Conservation (phyloP, 2,113 vertebrate species). For the Phyllostomus discolor region DNA sequence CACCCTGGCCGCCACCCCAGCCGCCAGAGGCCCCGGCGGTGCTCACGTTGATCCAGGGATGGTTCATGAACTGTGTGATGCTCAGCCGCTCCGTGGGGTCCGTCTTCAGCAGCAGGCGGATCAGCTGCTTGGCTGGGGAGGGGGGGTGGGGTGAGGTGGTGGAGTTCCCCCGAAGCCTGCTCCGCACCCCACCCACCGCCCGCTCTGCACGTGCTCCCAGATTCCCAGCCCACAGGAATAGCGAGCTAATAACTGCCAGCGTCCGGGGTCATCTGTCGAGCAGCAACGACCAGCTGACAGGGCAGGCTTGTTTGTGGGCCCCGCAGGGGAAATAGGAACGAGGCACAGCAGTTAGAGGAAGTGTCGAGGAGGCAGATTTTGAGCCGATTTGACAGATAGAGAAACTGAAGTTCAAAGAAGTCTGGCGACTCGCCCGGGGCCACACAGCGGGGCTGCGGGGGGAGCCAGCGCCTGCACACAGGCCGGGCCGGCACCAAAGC, state of each 20-base stretch:
- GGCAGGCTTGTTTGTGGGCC: not conserved
- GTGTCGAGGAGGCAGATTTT: not conserved
- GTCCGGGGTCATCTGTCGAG: not conserved
- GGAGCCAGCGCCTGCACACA: not conserved
- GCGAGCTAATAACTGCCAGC: not conserved
- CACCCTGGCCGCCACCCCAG: not conserved
- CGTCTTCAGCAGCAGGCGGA: conserved; percentile 94
- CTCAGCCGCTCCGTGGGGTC: conserved; percentile 97
- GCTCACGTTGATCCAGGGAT: conserved; percentile 97
- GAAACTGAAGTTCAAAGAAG: not conserved
- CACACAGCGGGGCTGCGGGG: not conserved
- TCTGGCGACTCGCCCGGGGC: not conserved
- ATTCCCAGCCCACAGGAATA: not conserved
- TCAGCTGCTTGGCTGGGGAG: conserved; percentile 91
- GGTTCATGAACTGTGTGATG: conserved; percentile 96
- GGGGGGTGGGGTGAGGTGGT: not conserved
- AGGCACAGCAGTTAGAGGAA: not conserved
- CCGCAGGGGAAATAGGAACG: not conserved
- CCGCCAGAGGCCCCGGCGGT: not conserved
- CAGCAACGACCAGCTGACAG: not conserved
- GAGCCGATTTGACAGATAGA: not conserved
- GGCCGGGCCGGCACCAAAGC: not conserved
- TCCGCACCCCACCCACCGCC: not conserved
- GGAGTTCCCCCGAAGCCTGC: not conserved
- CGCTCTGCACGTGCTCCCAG: not conserved